Evolutionary conservation across 2,888 invertebrate genomes (phyloP).

Genomic region (Drosophila nr. medialis): DNA sequence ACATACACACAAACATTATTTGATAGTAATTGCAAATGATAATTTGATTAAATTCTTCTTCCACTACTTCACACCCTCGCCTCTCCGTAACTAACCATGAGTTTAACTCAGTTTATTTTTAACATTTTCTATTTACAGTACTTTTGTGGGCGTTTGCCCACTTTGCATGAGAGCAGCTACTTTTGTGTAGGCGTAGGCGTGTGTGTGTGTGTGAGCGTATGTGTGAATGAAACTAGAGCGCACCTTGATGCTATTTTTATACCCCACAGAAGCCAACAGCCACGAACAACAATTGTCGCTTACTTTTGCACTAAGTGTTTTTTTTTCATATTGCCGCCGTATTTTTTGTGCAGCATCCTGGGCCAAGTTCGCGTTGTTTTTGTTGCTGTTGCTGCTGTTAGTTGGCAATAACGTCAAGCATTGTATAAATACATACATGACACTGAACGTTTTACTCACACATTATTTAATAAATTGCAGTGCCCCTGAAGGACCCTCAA

Average conservation of each 20-base stretch:
- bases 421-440: conserved; percentile 61
- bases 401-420: conserved; percentile 59
- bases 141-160: conserved; percentile 25
- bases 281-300: conserved; percentile 65
- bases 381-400: conserved; percentile 30
- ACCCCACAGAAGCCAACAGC: conserved; percentile 47
- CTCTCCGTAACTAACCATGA: background rate
- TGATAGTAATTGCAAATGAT: conserved; percentile 7
- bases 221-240: conserved; percentile 68
- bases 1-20: background rate
- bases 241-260: conserved; percentile 78
- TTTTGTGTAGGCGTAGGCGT: conserved; percentile 53
- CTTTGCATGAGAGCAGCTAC: conserved; percentile 46
- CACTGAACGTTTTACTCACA: conserved; percentile 39
- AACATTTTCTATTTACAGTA: conserved; percentile 51
- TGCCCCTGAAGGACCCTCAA: conserved; percentile 36
- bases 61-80: conserved; percentile 3
- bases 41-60: conserved; percentile 40
- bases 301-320: conserved; percentile 69
- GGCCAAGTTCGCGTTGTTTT: conserved; percentile 35
- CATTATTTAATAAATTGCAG: conserved; percentile 48
- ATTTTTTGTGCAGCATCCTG: conserved; percentile 44
- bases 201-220: conserved; percentile 12
- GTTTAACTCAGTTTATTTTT: conserved; percentile 53
- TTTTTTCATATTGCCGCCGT: conserved; percentile 27